phyloP scores from a whole-genome alignment of 2,113 vertebrate species.

The Ptyas mucosa region DNA sequence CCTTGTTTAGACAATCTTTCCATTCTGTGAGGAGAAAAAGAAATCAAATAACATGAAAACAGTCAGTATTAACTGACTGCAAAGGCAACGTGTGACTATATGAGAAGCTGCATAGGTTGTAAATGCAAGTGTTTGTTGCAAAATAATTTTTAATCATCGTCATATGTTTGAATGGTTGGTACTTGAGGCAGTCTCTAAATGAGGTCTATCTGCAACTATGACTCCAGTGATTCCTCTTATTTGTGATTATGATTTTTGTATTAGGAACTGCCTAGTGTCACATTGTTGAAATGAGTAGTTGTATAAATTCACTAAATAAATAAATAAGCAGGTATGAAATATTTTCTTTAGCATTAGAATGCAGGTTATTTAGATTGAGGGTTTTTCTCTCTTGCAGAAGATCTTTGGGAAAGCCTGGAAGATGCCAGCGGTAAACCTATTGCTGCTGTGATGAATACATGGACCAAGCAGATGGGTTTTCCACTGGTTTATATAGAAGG shows the following conservation, averaged over 20 bases:
- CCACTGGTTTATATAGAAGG: conserved; percentile 91
- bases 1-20: not conserved
- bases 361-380: not conserved
- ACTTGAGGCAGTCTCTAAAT: not conserved
- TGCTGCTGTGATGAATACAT: conserved; percentile 92
- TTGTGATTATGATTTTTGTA: not conserved
- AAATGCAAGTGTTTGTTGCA: not conserved
- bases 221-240: not conserved
- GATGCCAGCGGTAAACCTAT: conserved; percentile 93
- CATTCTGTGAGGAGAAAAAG: not conserved
- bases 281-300: not conserved
- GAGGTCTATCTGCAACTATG: not conserved
- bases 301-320: not conserved
- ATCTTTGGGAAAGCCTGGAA: conserved; percentile 96
- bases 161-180: not conserved
- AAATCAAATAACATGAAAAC: not conserved
- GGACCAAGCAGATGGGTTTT: conserved; percentile 99
- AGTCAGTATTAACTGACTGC: not conserved
- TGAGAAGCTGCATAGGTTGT: not conserved
- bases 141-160: not conserved
- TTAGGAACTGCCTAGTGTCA: not conserved
- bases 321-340: not conserved
- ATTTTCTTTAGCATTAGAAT: not conserved
- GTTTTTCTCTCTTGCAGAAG: conserved; percentile 75
- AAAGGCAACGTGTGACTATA: not conserved